phyloP scores from a whole-genome alignment of 2,888 invertebrate genomes.

The Ptilodon capucinus region DNA sequence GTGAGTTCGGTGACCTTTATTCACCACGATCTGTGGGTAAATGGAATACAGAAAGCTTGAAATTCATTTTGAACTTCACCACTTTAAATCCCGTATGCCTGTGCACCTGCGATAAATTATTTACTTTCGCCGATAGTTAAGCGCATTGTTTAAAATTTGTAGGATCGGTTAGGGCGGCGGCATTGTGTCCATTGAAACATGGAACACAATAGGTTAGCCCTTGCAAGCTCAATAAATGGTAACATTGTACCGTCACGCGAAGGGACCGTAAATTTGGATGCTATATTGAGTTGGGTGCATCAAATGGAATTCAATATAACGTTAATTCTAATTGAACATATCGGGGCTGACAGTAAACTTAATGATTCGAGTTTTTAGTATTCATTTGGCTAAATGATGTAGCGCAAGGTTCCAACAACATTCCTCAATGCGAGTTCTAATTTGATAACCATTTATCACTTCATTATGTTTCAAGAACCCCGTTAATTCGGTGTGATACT shows the following conservation, averaged over 20 bases:
- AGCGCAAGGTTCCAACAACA: background rate
- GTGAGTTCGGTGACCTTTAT: constrained; percentile 46
- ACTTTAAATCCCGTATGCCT: background rate
- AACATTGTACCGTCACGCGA: constrained; percentile 58
- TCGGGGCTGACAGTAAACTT: constrained; percentile 1
- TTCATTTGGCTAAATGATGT: background rate
- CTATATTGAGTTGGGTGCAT: constrained; percentile 19
- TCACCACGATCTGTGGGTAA: constrained; percentile 30
- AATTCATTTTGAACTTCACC: background rate
- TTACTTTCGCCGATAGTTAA: constrained; percentile 44
- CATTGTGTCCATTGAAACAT: constrained; percentile 57
- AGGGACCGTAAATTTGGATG: constrained; percentile 44
- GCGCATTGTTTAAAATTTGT: constrained; percentile 55
- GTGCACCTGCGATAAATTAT: constrained; percentile 28
- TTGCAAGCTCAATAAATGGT: constrained; percentile 52
- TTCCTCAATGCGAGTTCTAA: constrained; percentile 17
- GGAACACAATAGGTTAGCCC: constrained; percentile 57
- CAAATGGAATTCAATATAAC: constrained; percentile 23
- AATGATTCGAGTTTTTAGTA: constrained; percentile 4
- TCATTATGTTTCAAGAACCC: background rate
- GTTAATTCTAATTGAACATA: constrained; percentile 19
- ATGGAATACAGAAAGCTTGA: constrained; percentile 14
- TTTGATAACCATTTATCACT: constrained; percentile 12
- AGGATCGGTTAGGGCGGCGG: constrained; percentile 56
- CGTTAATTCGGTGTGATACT: constrained; percentile 1